Base-by-base conservation (phyloP, 2,797 vertebrate species). In the Strix occidentalis region DNA sequence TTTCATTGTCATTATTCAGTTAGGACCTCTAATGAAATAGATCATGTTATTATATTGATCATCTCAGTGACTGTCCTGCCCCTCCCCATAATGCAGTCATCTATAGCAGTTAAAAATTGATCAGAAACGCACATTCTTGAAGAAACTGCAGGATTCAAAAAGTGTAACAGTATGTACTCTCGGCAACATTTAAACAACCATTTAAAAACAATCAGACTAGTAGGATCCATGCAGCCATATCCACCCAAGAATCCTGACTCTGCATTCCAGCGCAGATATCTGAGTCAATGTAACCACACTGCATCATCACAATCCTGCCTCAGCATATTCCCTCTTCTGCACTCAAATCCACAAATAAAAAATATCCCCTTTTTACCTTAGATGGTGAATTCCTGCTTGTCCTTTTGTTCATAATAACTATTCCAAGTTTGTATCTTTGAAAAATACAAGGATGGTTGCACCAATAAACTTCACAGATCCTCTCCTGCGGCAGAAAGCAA, bases 401-500 rank as follows among this genome's bases (percentile, higher is more conserved):
- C 33, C 61, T 95, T 95, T 89, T 88, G 61, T 72, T 91, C 96
- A 94, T 84, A 92, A 54, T 88, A 96, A 92, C 82, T 97, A 97
- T 71, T 95, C 97, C 93, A 96, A 96, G 95, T 95, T 72, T 81
- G 71, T 81, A 80, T 93, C 61, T 95, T 93, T 90, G 79, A 95
- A 94, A 96, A 95, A 91, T 74, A 87, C 51, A 58, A 77, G 13
- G 69, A 85, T 74, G 75, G 80, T 92, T 93, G 87, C 65, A 95
- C 56, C 77, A 97, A 97, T 96, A 97, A 96, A 96, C 76, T 97
- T 97, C 66, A 78, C 96, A 98, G 96, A 97, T 95, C 93, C 96
- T 96, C 96, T 98, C 97, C 97, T 98, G 98, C 98, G 96, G 97
- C 97, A 98, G 97, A 98, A 98, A 98, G 97, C 97, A 98, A 98